Base-by-base conservation (phyloP, 2,888 invertebrate genomes). In the Carcina quercana region DNA sequence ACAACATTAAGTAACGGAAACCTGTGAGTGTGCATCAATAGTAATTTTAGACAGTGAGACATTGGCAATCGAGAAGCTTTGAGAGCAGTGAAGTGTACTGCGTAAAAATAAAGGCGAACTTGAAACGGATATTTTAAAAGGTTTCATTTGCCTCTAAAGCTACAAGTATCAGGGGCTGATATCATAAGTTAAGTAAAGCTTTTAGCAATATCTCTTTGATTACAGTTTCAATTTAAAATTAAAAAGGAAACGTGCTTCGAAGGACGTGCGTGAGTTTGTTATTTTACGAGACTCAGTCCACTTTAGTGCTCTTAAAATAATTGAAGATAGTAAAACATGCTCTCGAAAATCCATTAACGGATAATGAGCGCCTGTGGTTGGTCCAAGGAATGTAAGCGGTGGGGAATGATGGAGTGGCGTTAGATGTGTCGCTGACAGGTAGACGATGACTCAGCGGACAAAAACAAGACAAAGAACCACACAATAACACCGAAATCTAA, bases 1-100 rank as follows among this genome's bases (percentile, higher is more conserved):
- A 76, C 60, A 61, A 66, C 65, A 59, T 68, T 68, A 60, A 63
- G 61, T 62, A 68, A 73, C 74, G 72, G 73, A 75, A 69, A 71
- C 62, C 61, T 69, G 57, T 56, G 53, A 68, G 65, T 65, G n/a
- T n/a, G 65, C 55, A 61, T 53, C 44, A 43, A 54, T 56, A 45
- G 62, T 69, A 66, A 68, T 65, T 72, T 69, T 67, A 69, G 59
- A 69, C 46, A 48, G 53, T 64, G 54, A 47, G 56, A 64, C 60
- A 63, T 52, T 55, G 14, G 50, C 45, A 47, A 55, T 61, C 46
- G 49, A 56, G 45, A 47, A 43, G 45, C 50, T 52, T 53, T 58
- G 38, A 59, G 57, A 62, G 68, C 60, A 66, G 63, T 63, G 54
- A 63, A 59, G 59, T 49, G 53, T 51, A 54, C 46, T 30, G 42